Base-by-base conservation (phyloP, 2,797 vertebrate genomes). In the Gila robusta region DNA sequence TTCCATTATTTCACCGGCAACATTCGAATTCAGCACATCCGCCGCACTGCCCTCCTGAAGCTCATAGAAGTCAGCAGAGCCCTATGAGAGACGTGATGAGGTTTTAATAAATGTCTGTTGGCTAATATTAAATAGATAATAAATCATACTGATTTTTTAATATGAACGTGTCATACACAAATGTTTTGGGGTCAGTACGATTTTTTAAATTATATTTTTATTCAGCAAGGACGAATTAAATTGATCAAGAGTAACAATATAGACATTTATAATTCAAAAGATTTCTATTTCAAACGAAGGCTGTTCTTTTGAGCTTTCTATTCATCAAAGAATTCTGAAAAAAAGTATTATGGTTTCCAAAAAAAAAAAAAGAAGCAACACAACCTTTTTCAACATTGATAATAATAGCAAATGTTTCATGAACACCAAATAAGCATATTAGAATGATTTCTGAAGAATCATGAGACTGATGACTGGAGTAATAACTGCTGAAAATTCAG, bases 1-100 rank as follows among this genome's bases (percentile, higher is more conserved):
- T 0, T 98, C 98, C 95, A 99, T 91, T 52, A 99, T 94, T 92
- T 98, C 97, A 0, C 97, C 97, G 0, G 21, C 83, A 78, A 98
- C 91, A 4, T 96, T 95, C 0, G 97, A 96, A 14, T 98, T 96
- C 17, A 98, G 94, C 26, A 99, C 93, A 88, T 99, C 97, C 0
- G 97, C 94, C 0, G 93, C 89, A 78, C 93, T 95, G 83, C 98
- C 98, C 91, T 99, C 98, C 0, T 80, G 82, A 0, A 98, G 93
- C 82, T 98, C 96, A 0, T 73, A 86, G 5, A 88, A 90, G 87
- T 99, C 96, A 2, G 96, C 96, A 0, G 97, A 96, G 82, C 93
- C 96, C 98, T 99, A 91, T 1, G 2, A 83, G 23, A 62, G 4
- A 77, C 2, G 66, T 5, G 12, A 54, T 37, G 8, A 9, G 19